Evolutionary conservation across 2,888 invertebrate species (phyloP).

Genomic region (Tholera decimalis): DNA sequence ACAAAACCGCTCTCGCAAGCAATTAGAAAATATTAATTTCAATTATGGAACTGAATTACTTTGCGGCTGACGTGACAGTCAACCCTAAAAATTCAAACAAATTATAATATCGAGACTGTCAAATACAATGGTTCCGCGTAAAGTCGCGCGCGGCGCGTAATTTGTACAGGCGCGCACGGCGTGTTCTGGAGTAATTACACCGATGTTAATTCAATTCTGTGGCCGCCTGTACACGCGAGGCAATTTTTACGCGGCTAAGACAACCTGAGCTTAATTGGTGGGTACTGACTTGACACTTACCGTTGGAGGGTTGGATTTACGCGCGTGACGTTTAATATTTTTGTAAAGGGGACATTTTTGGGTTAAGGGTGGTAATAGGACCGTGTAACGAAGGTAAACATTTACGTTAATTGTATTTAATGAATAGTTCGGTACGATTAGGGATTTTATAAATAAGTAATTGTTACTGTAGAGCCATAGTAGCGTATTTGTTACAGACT

Average conservation of each 20-base stretch:
- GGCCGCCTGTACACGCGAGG: slow-evolving; percentile 64
- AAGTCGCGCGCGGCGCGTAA: slow-evolving; percentile 40
- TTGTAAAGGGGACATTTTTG: slow-evolving; percentile 33
- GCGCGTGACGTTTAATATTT: slow-evolving; percentile 33
- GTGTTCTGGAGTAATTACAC: slow-evolving; percentile 53
- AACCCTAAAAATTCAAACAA: slow-evolving; percentile 42
- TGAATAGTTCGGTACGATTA: background rate
- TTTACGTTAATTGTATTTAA: slow-evolving; percentile 42
- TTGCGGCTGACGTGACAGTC: slow-evolving; percentile 37
- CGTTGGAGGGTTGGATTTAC: slow-evolving; percentile 46
- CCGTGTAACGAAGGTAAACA: slow-evolving; percentile 37
- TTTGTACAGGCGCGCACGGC: slow-evolving; percentile 44
- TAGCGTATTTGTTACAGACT: too few species aligned
- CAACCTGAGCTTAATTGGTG: slow-evolving; percentile 51
- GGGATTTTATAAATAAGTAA: background rate
- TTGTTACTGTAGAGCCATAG: too few species aligned
- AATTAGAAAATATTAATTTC: slow-evolving; percentile 48
- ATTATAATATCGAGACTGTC: slow-evolving; percentile 39
- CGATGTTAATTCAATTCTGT: slow-evolving; percentile 72
- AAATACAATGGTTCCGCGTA: slow-evolving; percentile 29
- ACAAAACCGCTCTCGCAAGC: slow-evolving; percentile 39
- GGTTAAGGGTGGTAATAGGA: slow-evolving; percentile 30
- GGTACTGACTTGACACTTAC: slow-evolving; percentile 58
- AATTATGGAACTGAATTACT: slow-evolving; percentile 34
- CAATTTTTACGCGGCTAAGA: slow-evolving; percentile 57